Base-by-base conservation (phyloP, 2,888 invertebrate genomes). In the Drosophila borborema region DNA sequence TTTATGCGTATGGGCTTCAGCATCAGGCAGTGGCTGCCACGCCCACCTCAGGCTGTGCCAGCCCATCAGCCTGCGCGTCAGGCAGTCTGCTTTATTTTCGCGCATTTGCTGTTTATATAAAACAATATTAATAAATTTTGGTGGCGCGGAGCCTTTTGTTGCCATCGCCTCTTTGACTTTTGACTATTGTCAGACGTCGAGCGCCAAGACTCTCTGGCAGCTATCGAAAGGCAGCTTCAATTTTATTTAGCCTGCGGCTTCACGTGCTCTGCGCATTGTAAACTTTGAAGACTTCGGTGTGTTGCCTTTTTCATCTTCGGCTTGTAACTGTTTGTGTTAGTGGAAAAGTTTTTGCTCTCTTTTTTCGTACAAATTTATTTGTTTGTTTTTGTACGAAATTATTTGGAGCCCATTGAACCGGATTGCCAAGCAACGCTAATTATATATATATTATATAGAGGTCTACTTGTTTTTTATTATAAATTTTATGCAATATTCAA, bases 111-210 rank as follows among this genome's bases (percentile, higher is more conserved):
- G 81, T 81, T 85, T 85, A 69, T 80, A 81, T 73, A 75, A 76
- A 87, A 86, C 87, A 85, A 87, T 87, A 87, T 83, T 83, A 80
- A 87, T 89, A 87, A 85, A 89, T 87, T 87, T 87, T 80, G 61
- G 77, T 64, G 86, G 82, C 45, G 23, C 2, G 20, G 72, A 78
- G 75, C 63, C 79, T 74, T 77, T 83, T 75, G 71, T 76, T 68
- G 78, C 63, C 74, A 65, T 71, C 60, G 62, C 41, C 64, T 49
- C 67, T 74, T 81, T 81, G 70, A 82, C 80, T 82, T 82, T 71
- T 77, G 76, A 80, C 76, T 77, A 74, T 67, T 68, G 65, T n/a
- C 55, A 55, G 41, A 10, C 51, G 31, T 38, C n/a, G 28, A 58
- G 38, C 28, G 23, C 28, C 51, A 16, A 36, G 56, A 51, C 20